These are phyloP conservation scores for Ophraella communa DNA, from an alignment of 2,888 invertebrate genomes.

Conservation along the genomic window DNA sequence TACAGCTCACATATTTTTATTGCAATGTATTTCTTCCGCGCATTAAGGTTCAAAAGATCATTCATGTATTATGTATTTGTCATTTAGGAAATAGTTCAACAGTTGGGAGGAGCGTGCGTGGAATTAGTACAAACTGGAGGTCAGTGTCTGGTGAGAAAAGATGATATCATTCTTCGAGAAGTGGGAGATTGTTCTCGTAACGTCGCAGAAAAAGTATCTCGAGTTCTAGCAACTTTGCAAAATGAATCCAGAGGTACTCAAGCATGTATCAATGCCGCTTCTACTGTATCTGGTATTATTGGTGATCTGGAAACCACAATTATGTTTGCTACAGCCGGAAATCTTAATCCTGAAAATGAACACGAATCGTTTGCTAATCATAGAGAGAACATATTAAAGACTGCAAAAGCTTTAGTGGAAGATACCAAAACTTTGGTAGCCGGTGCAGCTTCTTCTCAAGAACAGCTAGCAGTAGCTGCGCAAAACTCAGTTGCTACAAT, in stretches of 20 bases:
- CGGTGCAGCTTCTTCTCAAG: constrained; percentile 94
- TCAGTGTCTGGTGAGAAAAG: constrained; percentile 73
- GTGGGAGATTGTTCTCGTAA: constrained; percentile 80
- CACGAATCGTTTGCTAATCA: constrained; percentile 93
- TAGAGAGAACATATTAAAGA: constrained; percentile 94
- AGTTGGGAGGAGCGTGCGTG: constrained; percentile 87
- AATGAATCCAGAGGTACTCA: constrained; percentile 94
- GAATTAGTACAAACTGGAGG: constrained; percentile 83
- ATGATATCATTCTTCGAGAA: constrained; percentile 75
- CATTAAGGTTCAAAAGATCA: no score
- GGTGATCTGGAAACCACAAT: constrained; percentile 98
- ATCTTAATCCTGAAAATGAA: constrained; percentile 92
- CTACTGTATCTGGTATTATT: constrained; percentile 96
- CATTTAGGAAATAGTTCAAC: constrained; percentile 73
- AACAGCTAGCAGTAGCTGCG: constrained; percentile 95
- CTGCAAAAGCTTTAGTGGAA: constrained; percentile 97
- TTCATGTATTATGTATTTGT: background rate
- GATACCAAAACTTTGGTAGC: constrained; percentile 99
- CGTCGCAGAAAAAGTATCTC: constrained; percentile 89
- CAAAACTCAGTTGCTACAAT: constrained; percentile 97
- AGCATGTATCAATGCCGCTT: constrained; percentile 98
- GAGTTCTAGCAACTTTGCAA: constrained; percentile 88
- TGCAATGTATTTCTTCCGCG: no score
- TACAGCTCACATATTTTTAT: no score
- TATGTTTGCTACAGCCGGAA: constrained; percentile 98